Evolutionary conservation across 2,113 vertebrate species (phyloP).

Genomic region (Spermophilus dauricus): DNA sequence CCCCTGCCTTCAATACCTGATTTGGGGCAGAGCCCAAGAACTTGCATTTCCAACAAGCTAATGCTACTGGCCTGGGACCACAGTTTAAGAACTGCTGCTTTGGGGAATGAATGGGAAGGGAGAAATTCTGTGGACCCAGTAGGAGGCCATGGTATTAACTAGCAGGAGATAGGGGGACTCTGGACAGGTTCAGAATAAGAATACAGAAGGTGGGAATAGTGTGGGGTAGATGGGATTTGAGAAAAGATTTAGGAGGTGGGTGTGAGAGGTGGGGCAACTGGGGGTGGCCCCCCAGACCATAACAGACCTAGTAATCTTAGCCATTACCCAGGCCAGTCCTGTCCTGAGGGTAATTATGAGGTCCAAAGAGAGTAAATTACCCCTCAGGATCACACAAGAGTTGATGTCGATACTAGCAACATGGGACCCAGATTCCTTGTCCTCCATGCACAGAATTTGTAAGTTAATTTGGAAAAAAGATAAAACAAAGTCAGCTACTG

Average conservation of each 20-base stretch:
- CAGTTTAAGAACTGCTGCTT: neutral
- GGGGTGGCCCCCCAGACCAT: neutral
- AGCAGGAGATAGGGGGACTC: neutral
- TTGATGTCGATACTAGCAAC: neutral
- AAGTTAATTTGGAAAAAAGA: slow-evolving; percentile 39
- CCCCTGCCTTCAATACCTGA: neutral
- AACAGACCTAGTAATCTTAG: neutral
- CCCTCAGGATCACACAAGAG: neutral
- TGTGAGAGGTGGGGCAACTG: neutral
- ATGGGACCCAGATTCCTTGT: neutral
- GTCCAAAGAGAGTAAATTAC: neutral
- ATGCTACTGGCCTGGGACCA: neutral
- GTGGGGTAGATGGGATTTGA: neutral
- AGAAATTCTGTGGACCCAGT: neutral
- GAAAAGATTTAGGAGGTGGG: neutral
- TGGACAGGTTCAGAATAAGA: neutral
- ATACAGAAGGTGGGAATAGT: neutral
- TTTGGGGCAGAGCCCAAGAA: neutral
- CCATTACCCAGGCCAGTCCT: neutral
- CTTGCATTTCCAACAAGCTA: neutral
- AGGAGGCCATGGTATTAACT: neutral
- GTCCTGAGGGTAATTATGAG: neutral
- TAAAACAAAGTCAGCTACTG: neutral
- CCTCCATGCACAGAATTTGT: neutral
- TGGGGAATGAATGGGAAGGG: neutral